Evolutionary conservation across 1,140 invertebrate genomes (phyloP), one percentile per base, ranked within the genome.

Genomic region (Trichonephila clavata): DNA sequence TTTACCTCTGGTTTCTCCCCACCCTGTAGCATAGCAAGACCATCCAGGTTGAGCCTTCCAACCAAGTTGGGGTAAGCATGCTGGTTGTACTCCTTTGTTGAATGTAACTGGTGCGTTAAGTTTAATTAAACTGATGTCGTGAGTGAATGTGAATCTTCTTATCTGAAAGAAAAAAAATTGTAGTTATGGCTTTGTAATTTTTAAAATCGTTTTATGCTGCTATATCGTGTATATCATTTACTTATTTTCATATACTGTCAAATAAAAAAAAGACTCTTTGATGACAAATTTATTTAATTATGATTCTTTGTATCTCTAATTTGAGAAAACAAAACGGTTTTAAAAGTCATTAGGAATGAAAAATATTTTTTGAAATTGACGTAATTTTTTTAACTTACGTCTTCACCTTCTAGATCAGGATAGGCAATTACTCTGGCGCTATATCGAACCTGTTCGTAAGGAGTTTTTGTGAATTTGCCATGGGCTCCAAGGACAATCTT

Each of bases 41-140:
- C 32, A 86, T 18, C 90, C 83, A 20, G 71, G 96, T 16, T 71
- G 39, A n/a, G 84, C 61, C 18, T 50, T 21, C 21, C 94, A 95
- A 92, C 60, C 90, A 24, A 88, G 68, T 3, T 93, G 65, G 32
- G 96, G 96, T 0, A 96, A 90, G 16, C 95, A 94, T n/a, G 96
- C 96, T 14, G 95, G 90, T 1, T 96, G 95, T 0, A 97, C 96
- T 68, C 95, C 95, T 63, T 86, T 32, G 94, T 96, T 96, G 86
- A 97, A 96, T 3, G 94, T 95, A 59, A 97, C 95, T 2, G 97
- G 96, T 20, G 95, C 95, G 13, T 95, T 95, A 21, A 97, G 95
- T 92, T 96, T 96, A n/a, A 97, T 95, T 0, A 98, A 81, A 61
- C 97, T 97, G 86, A 98, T 97, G 94, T 98, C 97, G 16, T 84